Evolutionary conservation across 2,797 vertebrate genomes (phyloP), one percentile per base, ranked within the genome.

Genomic region (Echeneis naucrates): DNA sequence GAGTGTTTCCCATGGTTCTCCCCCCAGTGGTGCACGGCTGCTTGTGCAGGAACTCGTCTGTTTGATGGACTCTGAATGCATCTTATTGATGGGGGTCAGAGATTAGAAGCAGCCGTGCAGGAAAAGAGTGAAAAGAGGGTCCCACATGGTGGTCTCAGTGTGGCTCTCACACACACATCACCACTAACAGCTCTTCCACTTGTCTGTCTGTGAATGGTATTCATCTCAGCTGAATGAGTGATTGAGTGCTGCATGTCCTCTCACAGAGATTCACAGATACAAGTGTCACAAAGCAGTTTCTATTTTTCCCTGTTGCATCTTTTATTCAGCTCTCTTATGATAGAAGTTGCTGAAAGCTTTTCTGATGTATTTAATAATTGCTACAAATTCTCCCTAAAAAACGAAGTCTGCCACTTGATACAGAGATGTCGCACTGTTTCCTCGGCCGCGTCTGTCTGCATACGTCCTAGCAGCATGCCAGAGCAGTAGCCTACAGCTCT

Each of bases 81-180:
- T 93, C 93, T 94, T 94, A 94, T 94, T 94, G 93, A 94, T 94
- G 93, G 92, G 88, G 93, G 93, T 94, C 93, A 94, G 90, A 93
- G 94, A 94, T 94, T 93, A 95, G 92, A 90, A 86, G 88, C 87
- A 87, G 88, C 89, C 82, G 63, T 81, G 87, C 63, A 48, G 88
- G 89, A 90, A 64, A 80, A 75, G 81, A 87, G 81, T 85, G 86
- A 92, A 91, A 92, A 80, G 81, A 88, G 64, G 88, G 87, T 88
- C 85, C 80, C 79, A 88, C 79, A 81, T 10, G 21, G 77, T 84
- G 89, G 88, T 86, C 81, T 87, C 85, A 79, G 55, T 82, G 82
- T 59, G 74, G 73, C 75, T 77, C 80, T 79, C 44, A 78, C 72
- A 59, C 61, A 81, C 86, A 89, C 82, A 89, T 56, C 78, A 76